Evolutionary conservation across 2,113 vertebrate species (phyloP).

Genomic region (Psittacula cyanocephala): DNA sequence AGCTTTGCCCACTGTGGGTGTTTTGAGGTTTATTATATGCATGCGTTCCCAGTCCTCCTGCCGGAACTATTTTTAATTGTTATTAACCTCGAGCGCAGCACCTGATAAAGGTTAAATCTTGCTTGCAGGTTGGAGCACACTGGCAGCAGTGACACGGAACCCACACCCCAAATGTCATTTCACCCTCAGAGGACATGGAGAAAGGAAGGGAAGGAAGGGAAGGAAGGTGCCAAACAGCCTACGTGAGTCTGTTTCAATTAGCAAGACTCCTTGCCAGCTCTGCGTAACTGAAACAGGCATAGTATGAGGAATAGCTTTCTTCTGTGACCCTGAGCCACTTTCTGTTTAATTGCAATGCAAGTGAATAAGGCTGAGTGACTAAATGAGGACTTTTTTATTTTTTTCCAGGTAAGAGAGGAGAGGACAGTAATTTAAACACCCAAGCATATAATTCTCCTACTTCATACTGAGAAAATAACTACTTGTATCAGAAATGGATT

Average conservation of each 20-base stretch:
- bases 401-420: not conserved
- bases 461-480: not conserved
- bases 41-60: not conserved
- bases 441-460: not conserved
- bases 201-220: slow-evolving; percentile 35
- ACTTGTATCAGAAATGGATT: not conserved
- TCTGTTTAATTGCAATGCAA: not conserved
- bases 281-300: not conserved
- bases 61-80: not conserved
- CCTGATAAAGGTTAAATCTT: slow-evolving; percentile 29
- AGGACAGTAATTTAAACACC: not conserved
- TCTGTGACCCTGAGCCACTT: not conserved
- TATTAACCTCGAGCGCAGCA: not conserved
- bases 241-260: not conserved
- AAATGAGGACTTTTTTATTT: not conserved
- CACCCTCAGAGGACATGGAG: not conserved
- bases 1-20: slow-evolving; percentile 17
- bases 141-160: not conserved
- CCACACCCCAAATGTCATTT: not conserved
- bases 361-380: not conserved
- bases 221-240: not conserved
- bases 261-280: not conserved
- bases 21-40: not conserved
- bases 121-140: not conserved
- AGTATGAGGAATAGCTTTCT: not conserved